These are phyloP conservation scores for Poeciliopsis retropinna DNA, from an alignment of 2,113 vertebrate species.

Conservation along the genomic window DNA sequence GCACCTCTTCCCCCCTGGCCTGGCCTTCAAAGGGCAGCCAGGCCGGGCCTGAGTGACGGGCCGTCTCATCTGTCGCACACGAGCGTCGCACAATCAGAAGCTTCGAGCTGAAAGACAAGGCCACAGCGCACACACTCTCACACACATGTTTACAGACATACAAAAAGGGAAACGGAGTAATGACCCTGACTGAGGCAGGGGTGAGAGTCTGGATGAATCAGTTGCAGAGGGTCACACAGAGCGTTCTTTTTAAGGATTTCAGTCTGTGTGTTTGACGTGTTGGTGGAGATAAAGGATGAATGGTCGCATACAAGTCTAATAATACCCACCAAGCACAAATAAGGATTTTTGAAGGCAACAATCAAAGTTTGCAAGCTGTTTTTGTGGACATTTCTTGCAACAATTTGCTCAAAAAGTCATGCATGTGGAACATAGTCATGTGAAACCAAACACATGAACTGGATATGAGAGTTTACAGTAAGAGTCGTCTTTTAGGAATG, in stretches of 20 bases:
- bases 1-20: conserved; percentile 92
- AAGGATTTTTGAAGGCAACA: neutral
- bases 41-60: conserved; percentile 90
- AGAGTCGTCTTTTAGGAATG: too few species aligned
- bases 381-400: neutral
- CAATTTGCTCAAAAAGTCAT: neutral
- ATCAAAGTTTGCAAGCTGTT: neutral
- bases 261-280: conserved; percentile 8
- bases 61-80: conserved; percentile 89
- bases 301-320: neutral
- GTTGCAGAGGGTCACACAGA: conserved; percentile 63
- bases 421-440: too few species aligned
- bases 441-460: too few species aligned
- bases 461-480: too few species aligned
- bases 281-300: conserved; percentile 1
- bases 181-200: conserved; percentile 76
- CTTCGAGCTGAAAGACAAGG: conserved; percentile 67
- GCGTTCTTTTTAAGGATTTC: conserved; percentile 42
- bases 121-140: conserved; percentile 34
- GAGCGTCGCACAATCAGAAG: conserved; percentile 83
- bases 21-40: conserved; percentile 92
- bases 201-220: conserved; percentile 66
- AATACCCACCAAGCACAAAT: neutral
- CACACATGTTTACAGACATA: conserved; percentile 26
- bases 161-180: conserved; percentile 43